phyloP scores from a whole-genome alignment of 2,888 invertebrate genomes.

The Pachliopta kotzebuea region DNA sequence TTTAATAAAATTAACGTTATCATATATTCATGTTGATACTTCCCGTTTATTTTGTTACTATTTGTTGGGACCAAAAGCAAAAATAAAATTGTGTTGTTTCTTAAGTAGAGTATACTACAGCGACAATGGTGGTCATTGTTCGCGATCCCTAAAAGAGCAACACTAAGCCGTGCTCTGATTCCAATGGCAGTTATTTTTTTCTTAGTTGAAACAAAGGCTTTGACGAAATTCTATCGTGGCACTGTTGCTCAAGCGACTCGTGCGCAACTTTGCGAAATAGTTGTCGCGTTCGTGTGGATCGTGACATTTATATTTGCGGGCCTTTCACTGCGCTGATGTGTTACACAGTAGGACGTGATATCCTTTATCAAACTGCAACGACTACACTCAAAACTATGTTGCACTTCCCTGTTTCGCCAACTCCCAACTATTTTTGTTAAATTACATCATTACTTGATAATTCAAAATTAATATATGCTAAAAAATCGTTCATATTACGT shows the following conservation, averaged over 20 bases:
- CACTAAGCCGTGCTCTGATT: constrained; percentile 16
- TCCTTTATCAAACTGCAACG: constrained; percentile 27
- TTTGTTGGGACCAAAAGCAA: not conserved
- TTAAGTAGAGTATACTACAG: not conserved
- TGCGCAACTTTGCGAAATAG: constrained; percentile 68
- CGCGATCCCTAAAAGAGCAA: not conserved
- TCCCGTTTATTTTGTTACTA: not conserved
- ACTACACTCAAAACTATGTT: constrained; percentile 10
- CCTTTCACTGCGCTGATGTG: constrained; percentile 57
- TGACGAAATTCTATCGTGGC: constrained; percentile 55
- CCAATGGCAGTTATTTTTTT: constrained; percentile 27
- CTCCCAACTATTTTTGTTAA: not conserved
- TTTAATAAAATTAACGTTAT: too few relatives aligned
- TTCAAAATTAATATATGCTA: too few relatives aligned
- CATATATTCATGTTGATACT: too few relatives aligned
- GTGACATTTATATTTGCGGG: constrained; percentile 63
- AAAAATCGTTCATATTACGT: too few relatives aligned
- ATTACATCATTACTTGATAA: not conserved
- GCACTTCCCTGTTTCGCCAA: constrained; percentile 12
- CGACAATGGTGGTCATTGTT: not conserved
- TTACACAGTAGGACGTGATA: constrained; percentile 22
- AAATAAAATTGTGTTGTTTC: not conserved
- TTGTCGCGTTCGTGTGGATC: constrained; percentile 57
- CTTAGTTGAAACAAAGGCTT: constrained; percentile 51
- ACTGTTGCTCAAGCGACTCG: constrained; percentile 54